A percentile compares a stretch with the other conserved stretches of the same genome.
Evolutionary conservation across 1,140 invertebrate genomes (phyloP).

Genomic region (Bradysia coprophila): DNA sequence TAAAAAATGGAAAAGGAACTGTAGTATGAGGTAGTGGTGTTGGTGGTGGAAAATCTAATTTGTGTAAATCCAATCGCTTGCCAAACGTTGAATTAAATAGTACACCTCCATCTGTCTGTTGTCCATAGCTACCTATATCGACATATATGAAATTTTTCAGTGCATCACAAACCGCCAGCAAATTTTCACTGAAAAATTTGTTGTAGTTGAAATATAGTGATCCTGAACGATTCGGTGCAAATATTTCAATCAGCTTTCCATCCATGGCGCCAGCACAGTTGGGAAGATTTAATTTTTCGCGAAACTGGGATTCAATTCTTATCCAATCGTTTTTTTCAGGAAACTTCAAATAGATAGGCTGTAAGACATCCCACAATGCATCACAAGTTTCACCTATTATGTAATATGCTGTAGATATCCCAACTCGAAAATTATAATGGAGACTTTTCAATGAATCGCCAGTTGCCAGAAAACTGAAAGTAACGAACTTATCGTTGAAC

Average conservation of each 20-base stretch:
- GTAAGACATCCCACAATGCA: no score
- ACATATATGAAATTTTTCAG: constrained; percentile 11
- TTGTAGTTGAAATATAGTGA: constrained; percentile 9
- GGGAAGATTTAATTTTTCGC: constrained; percentile 7
- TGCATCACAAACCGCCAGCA: constrained; percentile 8
- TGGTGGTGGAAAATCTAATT: constrained; percentile 8
- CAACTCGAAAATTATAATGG: no score
- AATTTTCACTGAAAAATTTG: constrained; percentile 5
- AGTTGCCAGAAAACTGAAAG: no score
- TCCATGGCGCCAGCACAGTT: constrained; percentile 8
- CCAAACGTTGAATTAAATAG: constrained; percentile 2
- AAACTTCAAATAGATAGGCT: no score
- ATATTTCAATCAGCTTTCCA: constrained; percentile 7
- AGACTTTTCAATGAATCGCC: no score
- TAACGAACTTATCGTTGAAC: no score
- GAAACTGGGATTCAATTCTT: no score
- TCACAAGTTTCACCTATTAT: no score
- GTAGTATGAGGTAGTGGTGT: constrained; percentile 8
- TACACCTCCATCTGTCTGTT: constrained; percentile 16
- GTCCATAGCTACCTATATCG: constrained; percentile 16
- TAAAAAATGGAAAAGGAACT: constrained; percentile 9
- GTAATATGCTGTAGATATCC: no score
- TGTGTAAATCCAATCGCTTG: constrained; percentile 5
- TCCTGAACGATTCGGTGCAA: constrained; percentile 5
- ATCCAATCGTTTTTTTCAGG: no score